Percentiles rank a stretch among this genome's conserved stretches.
phyloP scores from a whole-genome alignment of 2,113 vertebrate genomes.

The Melanotaenia duboulayi region DNA sequence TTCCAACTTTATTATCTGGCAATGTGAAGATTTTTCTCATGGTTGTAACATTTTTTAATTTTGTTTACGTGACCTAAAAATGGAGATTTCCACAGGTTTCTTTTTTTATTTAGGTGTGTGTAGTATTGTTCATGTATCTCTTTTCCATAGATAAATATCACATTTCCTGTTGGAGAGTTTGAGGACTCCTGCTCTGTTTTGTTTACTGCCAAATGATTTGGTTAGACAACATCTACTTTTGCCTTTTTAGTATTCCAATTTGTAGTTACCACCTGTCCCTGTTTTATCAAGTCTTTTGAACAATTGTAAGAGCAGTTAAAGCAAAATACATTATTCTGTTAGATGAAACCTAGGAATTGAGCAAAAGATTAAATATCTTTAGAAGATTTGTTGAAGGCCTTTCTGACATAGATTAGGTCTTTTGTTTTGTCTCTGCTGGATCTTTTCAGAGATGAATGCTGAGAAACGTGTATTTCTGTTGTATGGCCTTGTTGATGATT shows the following conservation, averaged over 20 bases:
- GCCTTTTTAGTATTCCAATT: not conserved
- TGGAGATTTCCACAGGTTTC: too few relatives aligned
- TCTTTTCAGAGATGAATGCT: constrained; percentile 11
- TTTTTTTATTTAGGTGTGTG: not conserved
- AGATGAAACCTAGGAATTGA: too few relatives aligned
- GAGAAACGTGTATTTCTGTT: too few relatives aligned
- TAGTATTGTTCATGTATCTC: not conserved
- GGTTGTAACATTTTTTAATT: too few relatives aligned
- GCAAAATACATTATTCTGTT: too few relatives aligned
- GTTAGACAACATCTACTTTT: not conserved
- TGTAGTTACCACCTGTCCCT: not conserved
- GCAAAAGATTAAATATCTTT: constrained; percentile 6
- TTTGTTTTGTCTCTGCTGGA: constrained; percentile 40
- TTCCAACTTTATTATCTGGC: too few relatives aligned
- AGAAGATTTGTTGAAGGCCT: constrained; percentile 7
- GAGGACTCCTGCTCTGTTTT: not conserved
- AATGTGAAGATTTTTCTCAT: too few relatives aligned
- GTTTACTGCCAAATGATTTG: constrained; percentile 10
- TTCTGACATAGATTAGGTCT: constrained; percentile 19
- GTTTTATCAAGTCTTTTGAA: too few relatives aligned
- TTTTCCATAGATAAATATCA: not conserved
- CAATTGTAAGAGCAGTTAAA: too few relatives aligned
- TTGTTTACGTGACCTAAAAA: too few relatives aligned
- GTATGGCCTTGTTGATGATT: not conserved
- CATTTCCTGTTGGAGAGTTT: not conserved